Base-by-base conservation (phyloP, 2,113 vertebrate genomes). In the Corythoichthys haematopterus region DNA sequence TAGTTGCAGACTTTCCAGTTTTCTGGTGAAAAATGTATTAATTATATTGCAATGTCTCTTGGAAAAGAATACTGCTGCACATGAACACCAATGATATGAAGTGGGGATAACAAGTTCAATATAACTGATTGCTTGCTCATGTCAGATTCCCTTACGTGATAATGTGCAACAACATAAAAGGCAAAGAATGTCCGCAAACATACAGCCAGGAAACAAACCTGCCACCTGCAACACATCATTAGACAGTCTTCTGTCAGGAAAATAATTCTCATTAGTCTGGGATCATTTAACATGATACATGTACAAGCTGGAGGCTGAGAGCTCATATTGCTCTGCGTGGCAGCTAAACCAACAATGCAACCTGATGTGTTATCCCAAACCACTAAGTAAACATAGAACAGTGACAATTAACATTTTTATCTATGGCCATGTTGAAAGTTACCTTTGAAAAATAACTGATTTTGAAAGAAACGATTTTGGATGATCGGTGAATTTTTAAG, bases 161-260 rank as follows among this genome's bases (percentile, higher is more conserved):
- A 6, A 57, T 57, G 35, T 59, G 57, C 57, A 59, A 59, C 36
- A 40, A 4, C n/a, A 61, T 20, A 11, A 61, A 61, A 43, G 38
- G 16, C 11, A 61, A 20, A 40, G n/a, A 1, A 55, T 5, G 50
- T 10, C 6, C 9, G 9, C 3, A 59, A 6, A 59, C 57, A 59
- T 15, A 2, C 7, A 9, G 58, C 58, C 58, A 20, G 8, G 38
- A 61, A 61, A 61, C 58, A 40, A 45, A 61, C 58, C 7, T 61
- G 58, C 52, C 38, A 61, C n/a, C 58, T n/a, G 58, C 37, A 60
- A 43, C 37, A 60, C 37, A n/a, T 14, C 37, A 60, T 60, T 60
- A 60, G 58, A 60, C 58, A n/a, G 36, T 40, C 37, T 43, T 60
- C 58, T 60, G 58, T 60, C 58, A 61, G 58, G 58, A 61, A 61